A percentile compares a stretch with the other conserved stretches of the same genome.
Evolutionary conservation across 2,113 vertebrate genomes (phyloP).

Genomic region (Hydrochoerus hydrochaeris): DNA sequence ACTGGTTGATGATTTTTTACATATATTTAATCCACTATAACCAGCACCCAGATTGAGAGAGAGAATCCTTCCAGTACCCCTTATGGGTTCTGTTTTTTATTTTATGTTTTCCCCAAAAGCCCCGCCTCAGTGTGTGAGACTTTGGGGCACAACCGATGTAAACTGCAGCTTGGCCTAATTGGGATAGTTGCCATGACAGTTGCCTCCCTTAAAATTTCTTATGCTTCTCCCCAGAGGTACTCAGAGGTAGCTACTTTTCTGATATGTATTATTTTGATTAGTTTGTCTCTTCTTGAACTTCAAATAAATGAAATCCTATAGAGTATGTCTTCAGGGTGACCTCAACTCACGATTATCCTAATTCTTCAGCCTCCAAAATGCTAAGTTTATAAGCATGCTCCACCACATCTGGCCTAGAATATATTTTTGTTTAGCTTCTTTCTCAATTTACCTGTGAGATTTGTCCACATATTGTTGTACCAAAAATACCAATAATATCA

Average conservation of each 20-base stretch:
- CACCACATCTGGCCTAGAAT: not conserved
- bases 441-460: not conserved
- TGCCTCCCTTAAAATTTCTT: not conserved
- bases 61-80: not conserved
- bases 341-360: not conserved
- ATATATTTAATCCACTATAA: not conserved
- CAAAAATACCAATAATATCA: not conserved
- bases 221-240: not conserved
- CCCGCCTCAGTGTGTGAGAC: no score
- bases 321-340: not conserved
- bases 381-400: not conserved
- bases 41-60: not conserved
- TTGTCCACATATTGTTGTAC: not conserved
- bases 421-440: not conserved
- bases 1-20: constrained; percentile 5
- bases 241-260: not conserved
- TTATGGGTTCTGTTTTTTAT: not conserved
- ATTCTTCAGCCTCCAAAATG: not conserved
- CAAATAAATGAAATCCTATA: not conserved
- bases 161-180: no score
- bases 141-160: no score
- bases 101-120: no score
- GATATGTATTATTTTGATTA: not conserved
- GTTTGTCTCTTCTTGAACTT: constrained; percentile 1
- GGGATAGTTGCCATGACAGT: no score